Conservation (phyloP, 2,888 invertebrate genomes). For the Notodonta ziczac region DNA sequence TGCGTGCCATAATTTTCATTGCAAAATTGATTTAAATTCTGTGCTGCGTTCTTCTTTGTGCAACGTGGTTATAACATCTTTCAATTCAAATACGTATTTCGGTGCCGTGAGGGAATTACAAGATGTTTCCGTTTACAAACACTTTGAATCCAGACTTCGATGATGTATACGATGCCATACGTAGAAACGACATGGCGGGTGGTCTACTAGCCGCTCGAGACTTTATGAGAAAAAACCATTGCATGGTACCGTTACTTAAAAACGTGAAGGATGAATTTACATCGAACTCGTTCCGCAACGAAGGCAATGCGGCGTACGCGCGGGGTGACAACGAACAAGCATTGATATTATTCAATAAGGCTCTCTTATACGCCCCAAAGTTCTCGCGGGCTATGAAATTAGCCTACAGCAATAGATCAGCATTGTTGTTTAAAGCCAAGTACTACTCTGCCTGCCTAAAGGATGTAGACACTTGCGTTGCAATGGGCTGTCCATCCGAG, state of each 20-base stretch:
- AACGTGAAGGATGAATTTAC: neutral
- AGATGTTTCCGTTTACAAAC: too few species aligned
- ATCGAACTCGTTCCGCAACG: neutral
- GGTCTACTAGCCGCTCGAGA: neutral
- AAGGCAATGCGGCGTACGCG: neutral
- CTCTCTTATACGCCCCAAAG: neutral
- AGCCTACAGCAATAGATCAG: conserved; percentile 7
- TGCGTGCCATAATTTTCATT: too few species aligned
- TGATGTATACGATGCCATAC: neutral
- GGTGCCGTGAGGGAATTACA: too few species aligned
- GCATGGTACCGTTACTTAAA: neutral
- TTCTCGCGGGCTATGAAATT: conserved; percentile 2
- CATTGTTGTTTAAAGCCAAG: neutral
- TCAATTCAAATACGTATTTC: too few species aligned
- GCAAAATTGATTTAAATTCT: too few species aligned
- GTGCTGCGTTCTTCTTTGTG: too few species aligned
- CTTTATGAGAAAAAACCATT: neutral
- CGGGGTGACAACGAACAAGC: neutral
- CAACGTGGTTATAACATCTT: too few species aligned
- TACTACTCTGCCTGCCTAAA: neutral
- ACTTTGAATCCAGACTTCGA: too few species aligned
- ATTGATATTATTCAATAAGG: neutral
- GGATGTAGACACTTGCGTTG: neutral
- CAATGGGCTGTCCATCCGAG: conserved; percentile 2
- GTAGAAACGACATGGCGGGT: neutral